These are phyloP conservation scores for Harpalus rubripes DNA, from an alignment of 2,888 invertebrate genomes.

Conservation along the genomic window DNA sequence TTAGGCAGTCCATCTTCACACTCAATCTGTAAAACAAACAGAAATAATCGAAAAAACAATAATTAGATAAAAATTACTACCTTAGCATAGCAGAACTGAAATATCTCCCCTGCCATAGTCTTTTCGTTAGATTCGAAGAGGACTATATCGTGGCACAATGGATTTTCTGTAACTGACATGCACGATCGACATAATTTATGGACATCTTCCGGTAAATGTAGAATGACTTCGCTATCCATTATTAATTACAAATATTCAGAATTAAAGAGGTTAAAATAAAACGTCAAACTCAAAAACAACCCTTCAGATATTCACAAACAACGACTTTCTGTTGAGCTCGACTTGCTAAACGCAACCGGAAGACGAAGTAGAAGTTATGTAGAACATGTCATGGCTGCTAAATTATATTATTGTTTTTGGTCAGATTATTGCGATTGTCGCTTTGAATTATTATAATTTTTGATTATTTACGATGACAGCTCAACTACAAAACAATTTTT, in stretches of 20 bases:
- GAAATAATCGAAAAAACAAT: constrained; percentile 12
- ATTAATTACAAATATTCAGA: constrained; percentile 1
- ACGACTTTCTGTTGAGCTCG: constrained; percentile 20
- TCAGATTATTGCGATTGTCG: constrained; percentile 15
- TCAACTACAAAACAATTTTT: background rate
- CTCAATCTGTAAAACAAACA: constrained; percentile 67
- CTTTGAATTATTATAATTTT: background rate
- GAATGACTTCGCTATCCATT: constrained; percentile 67
- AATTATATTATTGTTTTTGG: no score
- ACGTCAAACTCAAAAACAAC: constrained; percentile 55
- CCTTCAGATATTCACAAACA: constrained; percentile 61
- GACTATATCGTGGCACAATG: constrained; percentile 64
- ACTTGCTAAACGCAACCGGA: constrained; percentile 66
- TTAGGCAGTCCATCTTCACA: constrained; percentile 71
- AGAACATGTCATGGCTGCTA: background rate
- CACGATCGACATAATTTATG: constrained; percentile 70
- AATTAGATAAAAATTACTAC: constrained; percentile 6
- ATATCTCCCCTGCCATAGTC: constrained; percentile 68
- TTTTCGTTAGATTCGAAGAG: constrained; percentile 61
- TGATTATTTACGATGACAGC: background rate
- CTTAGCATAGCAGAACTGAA: constrained; percentile 53
- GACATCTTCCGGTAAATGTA: constrained; percentile 70
- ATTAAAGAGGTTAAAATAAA: constrained; percentile 56
- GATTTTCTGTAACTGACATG: constrained; percentile 68
- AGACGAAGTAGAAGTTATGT: background rate